phyloP scores from a whole-genome alignment of 2,113 vertebrate species.

The Dermatemys mawii region DNA sequence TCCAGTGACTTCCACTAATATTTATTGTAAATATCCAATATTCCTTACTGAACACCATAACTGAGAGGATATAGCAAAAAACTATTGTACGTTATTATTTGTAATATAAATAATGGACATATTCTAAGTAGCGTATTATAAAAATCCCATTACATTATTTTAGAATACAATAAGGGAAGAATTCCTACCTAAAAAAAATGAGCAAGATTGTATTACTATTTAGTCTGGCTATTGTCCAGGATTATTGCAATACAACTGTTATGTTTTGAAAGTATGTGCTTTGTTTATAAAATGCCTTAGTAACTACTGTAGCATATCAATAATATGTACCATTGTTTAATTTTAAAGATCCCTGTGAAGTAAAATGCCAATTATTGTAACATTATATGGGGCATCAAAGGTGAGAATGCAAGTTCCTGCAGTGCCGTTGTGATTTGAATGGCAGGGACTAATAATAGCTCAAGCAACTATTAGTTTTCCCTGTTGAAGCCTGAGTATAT shows the following conservation, averaged over 20 bases:
- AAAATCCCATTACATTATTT: background rate
- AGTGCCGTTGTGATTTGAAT: background rate
- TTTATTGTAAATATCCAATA: background rate
- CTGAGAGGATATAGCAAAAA: background rate
- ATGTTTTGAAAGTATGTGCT: conserved; percentile 25
- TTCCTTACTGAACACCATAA: background rate
- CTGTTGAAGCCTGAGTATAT: background rate
- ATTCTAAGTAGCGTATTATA: background rate
- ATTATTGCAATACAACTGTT: background rate
- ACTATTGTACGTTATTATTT: background rate
- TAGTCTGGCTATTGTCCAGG: background rate
- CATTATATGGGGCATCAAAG: conserved; percentile 29
- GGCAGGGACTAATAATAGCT: conserved; percentile 60
- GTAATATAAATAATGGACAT: background rate
- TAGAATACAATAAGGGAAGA: background rate
- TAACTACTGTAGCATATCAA: background rate
- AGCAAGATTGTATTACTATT: background rate
- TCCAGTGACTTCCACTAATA: background rate
- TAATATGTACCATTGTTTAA: background rate
- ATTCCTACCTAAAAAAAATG: background rate
- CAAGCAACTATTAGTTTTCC: background rate
- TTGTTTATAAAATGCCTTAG: background rate
- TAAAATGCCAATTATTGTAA: background rate
- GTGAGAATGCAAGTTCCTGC: conserved; percentile 48
- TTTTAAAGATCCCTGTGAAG: background rate